These are phyloP conservation scores for Zosterops japonicus DNA, from an alignment of 2,113 vertebrate species.

Conservation along the genomic window DNA sequence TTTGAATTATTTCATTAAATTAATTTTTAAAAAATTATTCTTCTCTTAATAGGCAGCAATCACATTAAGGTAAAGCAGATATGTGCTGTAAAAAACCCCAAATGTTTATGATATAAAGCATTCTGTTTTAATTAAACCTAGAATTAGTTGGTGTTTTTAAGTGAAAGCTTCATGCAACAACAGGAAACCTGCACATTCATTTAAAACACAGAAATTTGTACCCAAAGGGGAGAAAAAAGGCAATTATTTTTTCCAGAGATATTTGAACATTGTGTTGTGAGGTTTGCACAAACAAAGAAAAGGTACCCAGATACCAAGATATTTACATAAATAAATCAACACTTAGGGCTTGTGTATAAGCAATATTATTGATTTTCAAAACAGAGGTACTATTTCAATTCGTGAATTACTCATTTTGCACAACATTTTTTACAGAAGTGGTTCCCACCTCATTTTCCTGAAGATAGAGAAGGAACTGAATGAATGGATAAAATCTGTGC, in stretches of 20 bases:
- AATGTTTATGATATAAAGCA: background rate
- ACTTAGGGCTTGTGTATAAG: background rate
- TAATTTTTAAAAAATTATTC: background rate
- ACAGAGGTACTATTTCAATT: background rate
- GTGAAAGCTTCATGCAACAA: background rate
- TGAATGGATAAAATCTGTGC: background rate
- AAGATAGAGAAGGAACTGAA: background rate
- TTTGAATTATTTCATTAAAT: background rate
- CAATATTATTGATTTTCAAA: conserved; percentile 28
- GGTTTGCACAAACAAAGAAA: background rate
- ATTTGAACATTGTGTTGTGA: conserved; percentile 3
- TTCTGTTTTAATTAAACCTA: conserved; percentile 42
- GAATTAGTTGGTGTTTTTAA: conserved; percentile 36
- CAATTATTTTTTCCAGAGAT: conserved; percentile 50
- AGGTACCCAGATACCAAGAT: background rate
- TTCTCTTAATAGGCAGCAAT: background rate
- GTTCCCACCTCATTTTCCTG: background rate
- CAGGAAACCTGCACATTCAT: conserved; percentile 44
- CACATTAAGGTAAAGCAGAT: background rate
- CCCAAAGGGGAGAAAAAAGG: conserved; percentile 41
- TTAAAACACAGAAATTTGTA: conserved; percentile 46
- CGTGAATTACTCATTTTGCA: background rate
- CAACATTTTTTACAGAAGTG: background rate
- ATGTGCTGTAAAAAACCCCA: background rate
- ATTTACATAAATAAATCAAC: conserved; percentile 2